phyloP scores from a whole-genome alignment of 2,113 vertebrate species.

The Aix galericulata region DNA sequence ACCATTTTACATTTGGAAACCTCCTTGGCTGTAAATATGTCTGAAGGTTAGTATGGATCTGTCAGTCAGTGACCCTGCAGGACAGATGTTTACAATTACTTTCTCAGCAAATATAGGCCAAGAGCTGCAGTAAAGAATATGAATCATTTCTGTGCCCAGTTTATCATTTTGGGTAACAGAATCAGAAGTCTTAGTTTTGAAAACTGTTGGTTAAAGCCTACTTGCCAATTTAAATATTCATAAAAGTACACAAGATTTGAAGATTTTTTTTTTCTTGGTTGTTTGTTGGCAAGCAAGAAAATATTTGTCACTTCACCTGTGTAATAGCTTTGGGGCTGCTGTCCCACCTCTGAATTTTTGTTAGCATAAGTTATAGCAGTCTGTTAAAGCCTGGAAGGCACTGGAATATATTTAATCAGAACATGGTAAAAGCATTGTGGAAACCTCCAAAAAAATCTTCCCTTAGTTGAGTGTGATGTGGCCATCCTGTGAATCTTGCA shows the following conservation, averaged over 20 bases:
- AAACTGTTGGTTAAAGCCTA: neutral
- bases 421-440: neutral
- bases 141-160: neutral
- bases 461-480: neutral
- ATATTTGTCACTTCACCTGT: neutral
- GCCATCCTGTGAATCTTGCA: neutral
- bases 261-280: neutral
- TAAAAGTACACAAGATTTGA: neutral
- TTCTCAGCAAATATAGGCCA: neutral
- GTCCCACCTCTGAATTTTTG: neutral
- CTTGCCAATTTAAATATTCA: neutral
- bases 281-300: neutral
- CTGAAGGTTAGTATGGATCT: neutral
- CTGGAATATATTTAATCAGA: neutral
- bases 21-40: slow-evolving; percentile 28
- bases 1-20: slow-evolving; percentile 21
- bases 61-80: neutral
- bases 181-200: neutral
- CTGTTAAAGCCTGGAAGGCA: neutral
- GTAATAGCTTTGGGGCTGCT: neutral
- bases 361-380: neutral
- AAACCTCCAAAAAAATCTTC: neutral
- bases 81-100: slow-evolving; percentile 48
- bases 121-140: neutral
- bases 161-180: neutral